These are phyloP conservation scores for Hydrophis major DNA, from an alignment of 2,797 vertebrate species.

Conservation along the genomic window DNA sequence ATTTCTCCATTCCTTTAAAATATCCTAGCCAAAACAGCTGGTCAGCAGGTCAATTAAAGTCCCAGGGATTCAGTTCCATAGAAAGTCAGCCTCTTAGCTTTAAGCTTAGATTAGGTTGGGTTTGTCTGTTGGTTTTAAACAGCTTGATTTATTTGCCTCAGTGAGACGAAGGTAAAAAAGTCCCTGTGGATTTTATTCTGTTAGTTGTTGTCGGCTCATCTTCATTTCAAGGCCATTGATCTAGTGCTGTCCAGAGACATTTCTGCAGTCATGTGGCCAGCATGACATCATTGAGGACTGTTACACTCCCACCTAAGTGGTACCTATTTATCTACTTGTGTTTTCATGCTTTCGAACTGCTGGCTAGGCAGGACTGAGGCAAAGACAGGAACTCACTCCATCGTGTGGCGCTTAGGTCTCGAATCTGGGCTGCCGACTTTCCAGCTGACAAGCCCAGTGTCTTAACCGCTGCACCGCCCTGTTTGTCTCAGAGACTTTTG, in stretches of 20 bases:
- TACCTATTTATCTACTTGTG: not conserved
- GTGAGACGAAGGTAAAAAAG: not conserved
- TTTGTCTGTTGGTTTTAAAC: not conserved
- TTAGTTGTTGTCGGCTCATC: not conserved
- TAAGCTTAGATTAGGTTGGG: not conserved
- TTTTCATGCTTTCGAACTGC: not conserved
- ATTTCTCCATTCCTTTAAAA: not conserved
- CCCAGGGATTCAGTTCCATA: not conserved
- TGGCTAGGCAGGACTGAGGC: not conserved
- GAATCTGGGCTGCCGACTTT: not conserved
- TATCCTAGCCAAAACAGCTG: not conserved
- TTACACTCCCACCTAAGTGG: not conserved
- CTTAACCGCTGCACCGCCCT: not conserved
- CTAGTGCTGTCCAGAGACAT: rapidly evolving
- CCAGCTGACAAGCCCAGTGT: not conserved
- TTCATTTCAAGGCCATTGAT: not conserved
- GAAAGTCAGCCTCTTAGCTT: not conserved
- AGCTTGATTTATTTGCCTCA: not conserved
- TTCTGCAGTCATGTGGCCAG: not conserved
- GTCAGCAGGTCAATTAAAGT: not conserved
- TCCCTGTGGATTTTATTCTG: not conserved
- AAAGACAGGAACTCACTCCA: not conserved
- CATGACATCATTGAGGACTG: not conserved
- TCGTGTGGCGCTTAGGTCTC: not conserved
- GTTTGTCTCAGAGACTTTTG: not conserved